Base-by-base conservation (phyloP, 1,140 invertebrate genomes). In the Antheraea mylitta region DNA sequence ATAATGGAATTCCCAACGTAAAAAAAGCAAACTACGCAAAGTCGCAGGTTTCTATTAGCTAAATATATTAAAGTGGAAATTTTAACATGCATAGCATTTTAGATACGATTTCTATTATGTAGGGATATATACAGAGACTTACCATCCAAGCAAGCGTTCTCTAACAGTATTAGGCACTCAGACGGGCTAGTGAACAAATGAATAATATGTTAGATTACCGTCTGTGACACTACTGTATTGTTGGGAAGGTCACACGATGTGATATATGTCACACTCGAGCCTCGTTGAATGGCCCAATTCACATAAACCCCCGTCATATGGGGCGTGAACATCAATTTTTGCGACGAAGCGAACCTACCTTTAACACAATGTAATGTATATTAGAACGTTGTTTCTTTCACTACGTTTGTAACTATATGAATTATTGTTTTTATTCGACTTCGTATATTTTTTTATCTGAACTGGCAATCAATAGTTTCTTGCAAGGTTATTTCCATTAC, bases 141-240 rank as follows among this genome's bases (percentile, higher is more conserved):
- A 22, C 18, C 9, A 30, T 3, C 4, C 16, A 61, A 61, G 59
- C 30, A 22, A 11, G 59, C 30, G 11, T 8, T 22, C 30, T 61
- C 30, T 61, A 61, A 61, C 59, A 22, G 18, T 61, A 53, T 53
- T 53, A 53, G 11, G 45, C 45, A 53, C 45, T 53, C 45, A 53
- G 45, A 6, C 45, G 45, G 16, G 11, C 6, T 6, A 16, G 60
- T 11, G 18, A 37, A 64, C 62, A 38, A 45, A 64, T 70, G 69
- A 70, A 70, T 70, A 70, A 70, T 70, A 66, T 16, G 22, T 58
- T 36, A 66, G 69, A 70, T 66, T 70, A 70, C 64, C 30, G 48
- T 22, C 61, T 60, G 58, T 70, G 64, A 70, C 64, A 66, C 36
- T 48, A 37, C 22, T 37, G 38, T 67, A 67, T 67, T 67, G 65